phyloP scores from a whole-genome alignment of 2,113 vertebrate genomes.

The Numida meleagris region DNA sequence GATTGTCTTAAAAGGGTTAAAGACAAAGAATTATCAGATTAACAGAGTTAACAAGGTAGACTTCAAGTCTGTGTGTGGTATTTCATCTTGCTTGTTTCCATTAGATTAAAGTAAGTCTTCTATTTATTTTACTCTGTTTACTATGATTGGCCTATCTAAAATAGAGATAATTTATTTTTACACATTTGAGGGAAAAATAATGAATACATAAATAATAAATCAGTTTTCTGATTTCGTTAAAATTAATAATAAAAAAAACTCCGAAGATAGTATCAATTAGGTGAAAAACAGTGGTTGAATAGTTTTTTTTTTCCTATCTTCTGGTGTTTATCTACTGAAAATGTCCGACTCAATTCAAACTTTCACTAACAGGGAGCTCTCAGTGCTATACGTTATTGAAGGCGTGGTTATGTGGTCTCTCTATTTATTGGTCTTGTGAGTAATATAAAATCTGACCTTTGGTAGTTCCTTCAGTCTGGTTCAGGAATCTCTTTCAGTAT shows the following conservation, averaged over 20 bases:
- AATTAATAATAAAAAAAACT: not conserved
- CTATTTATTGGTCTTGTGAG: not conserved
- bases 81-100: not conserved
- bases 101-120: not conserved
- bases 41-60: not conserved
- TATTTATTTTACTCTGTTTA: not conserved
- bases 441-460: conserved; percentile 22
- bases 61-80: not conserved
- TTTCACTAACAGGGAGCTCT: not conserved
- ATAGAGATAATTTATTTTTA: not conserved
- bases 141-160: not conserved
- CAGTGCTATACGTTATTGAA: not conserved
- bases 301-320: not conserved
- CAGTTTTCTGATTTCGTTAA: not conserved
- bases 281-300: not conserved
- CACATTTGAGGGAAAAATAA: not conserved
- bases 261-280: not conserved
- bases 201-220: not conserved
- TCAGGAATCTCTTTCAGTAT: not conserved
- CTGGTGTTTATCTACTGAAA: not conserved
- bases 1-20: not conserved
- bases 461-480: not conserved
- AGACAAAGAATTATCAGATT: not conserved
- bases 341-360: not conserved
- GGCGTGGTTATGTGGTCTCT: not conserved